These are phyloP conservation scores for Nannospalax galili DNA, from an alignment of 2,113 vertebrate genomes.

Conservation along the genomic window DNA sequence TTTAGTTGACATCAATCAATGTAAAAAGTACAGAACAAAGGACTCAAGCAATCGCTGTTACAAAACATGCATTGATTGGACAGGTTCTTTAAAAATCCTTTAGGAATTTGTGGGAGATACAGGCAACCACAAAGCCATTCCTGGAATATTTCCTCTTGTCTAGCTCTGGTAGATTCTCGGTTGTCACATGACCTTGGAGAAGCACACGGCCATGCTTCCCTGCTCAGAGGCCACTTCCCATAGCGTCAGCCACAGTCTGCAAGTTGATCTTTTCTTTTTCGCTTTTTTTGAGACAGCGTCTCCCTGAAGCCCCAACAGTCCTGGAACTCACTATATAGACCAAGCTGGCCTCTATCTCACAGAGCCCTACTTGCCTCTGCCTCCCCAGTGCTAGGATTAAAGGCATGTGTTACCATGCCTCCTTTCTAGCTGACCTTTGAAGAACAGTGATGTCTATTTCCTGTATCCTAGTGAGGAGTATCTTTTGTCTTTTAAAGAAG, in stretches of 20 bases:
- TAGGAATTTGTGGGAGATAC: conserved; percentile 58
- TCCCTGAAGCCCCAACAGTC: too few relatives aligned
- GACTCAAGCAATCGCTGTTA: background rate
- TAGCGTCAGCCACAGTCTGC: background rate
- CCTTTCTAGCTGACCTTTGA: conserved; percentile 51
- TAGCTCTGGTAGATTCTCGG: conserved; percentile 60
- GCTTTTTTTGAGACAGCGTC: too few relatives aligned
- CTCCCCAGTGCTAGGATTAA: too few relatives aligned
- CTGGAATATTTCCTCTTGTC: conserved; percentile 73
- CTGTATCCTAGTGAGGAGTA: conserved; percentile 54
- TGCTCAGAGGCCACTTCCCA: conserved; percentile 55
- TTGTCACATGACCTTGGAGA: conserved; percentile 73
- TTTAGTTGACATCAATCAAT: conserved; percentile 38
- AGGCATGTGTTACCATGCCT: too few relatives aligned
- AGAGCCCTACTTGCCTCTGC: too few relatives aligned
- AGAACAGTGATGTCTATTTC: conserved; percentile 64
- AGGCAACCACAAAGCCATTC: conserved; percentile 74
- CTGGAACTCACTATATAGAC: too few relatives aligned
- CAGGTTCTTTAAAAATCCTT: conserved; percentile 60
- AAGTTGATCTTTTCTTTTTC: conserved; percentile 33
- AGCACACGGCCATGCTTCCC: conserved; percentile 41
- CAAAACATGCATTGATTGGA: conserved; percentile 28
- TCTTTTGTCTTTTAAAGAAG: conserved; percentile 70
- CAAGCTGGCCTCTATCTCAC: too few relatives aligned
- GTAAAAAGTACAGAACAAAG: conserved; percentile 40